Conservation (phyloP, 2,797 vertebrate species). For the Parotocinclus haroldoi region DNA sequence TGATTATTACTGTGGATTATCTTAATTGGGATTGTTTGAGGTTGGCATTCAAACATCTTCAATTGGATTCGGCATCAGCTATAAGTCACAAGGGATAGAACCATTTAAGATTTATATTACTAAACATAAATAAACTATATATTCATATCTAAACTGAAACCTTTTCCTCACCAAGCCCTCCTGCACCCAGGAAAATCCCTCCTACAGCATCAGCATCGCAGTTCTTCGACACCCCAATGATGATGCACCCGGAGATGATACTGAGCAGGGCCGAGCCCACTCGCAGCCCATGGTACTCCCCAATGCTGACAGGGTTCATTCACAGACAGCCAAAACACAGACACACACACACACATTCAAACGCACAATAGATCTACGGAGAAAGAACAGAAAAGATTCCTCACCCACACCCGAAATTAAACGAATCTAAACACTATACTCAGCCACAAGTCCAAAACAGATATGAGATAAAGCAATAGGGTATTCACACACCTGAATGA, state of each 20-base stretch:
- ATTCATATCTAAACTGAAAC: too few relatives aligned
- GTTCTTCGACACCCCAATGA: conserved; percentile 79
- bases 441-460: background rate
- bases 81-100: too few relatives aligned
- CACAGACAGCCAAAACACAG: conserved; percentile 48
- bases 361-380: background rate
- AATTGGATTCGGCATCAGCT: too few relatives aligned
- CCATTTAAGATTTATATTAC: too few relatives aligned
- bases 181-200: conserved; percentile 77
- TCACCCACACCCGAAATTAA: background rate
- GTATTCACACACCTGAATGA: too few relatives aligned
- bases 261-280: conserved; percentile 77
- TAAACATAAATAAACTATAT: too few relatives aligned
- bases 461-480: background rate
- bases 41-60: too few relatives aligned
- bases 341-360: background rate
- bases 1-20: too few relatives aligned
- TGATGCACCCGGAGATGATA: conserved; percentile 82
- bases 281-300: conserved; percentile 79
- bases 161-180: conserved; percentile 72
- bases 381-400: background rate
- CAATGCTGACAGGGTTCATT: conserved; percentile 73
- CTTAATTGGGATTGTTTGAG: too few relatives aligned
- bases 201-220: conserved; percentile 78
- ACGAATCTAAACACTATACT: background rate